These are phyloP conservation scores for Oscarella lobularis DNA, from an alignment of 37 sponge, comb jelly and placozoan species.

Conservation along the genomic window DNA sequence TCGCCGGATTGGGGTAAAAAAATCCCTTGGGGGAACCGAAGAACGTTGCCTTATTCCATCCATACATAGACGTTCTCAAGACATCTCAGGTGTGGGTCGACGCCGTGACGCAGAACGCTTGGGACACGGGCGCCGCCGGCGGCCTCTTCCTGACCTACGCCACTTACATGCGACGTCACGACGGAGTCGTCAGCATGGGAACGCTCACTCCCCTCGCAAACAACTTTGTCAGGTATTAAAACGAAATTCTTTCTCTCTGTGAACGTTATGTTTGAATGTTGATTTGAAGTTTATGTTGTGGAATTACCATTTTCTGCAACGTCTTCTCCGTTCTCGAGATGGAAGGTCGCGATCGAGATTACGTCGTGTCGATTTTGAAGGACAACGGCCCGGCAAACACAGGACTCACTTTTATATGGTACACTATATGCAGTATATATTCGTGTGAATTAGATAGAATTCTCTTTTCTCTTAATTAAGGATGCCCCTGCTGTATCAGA, in stretches of 20 bases:
- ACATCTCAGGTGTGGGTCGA: conserved; percentile 49
- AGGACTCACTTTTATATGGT: conserved; percentile 84
- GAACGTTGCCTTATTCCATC: too few species aligned
- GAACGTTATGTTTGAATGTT: too few species aligned
- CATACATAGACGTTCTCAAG: neutral
- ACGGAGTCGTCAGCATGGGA: conserved; percentile 66
- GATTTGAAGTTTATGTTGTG: conserved; percentile 64
- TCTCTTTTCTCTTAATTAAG: too few species aligned
- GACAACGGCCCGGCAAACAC: conserved; percentile 67
- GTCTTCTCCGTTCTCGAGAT: conserved; percentile 43
- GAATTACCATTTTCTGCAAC: conserved; percentile 45
- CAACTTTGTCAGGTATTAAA: conserved; percentile 67
- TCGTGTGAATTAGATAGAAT: too few species aligned
- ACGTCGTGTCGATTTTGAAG: conserved; percentile 25
- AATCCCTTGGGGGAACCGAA: too few species aligned
- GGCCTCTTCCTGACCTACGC: conserved; percentile 63
- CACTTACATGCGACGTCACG: conserved; percentile 58
- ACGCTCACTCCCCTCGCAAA: conserved; percentile 48
- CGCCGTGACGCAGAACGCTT: conserved; percentile 81
- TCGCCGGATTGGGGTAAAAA: conserved; percentile 67
- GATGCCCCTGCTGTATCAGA: conserved; percentile 63
- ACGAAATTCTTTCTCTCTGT: too few species aligned
- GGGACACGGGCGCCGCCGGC: conserved; percentile 75
- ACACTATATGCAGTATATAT: too few species aligned
- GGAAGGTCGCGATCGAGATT: conserved; percentile 3